These are phyloP conservation scores for Propithecus perrieri DNA, from an alignment of 2,797 vertebrate genomes.

Conservation along the genomic window DNA sequence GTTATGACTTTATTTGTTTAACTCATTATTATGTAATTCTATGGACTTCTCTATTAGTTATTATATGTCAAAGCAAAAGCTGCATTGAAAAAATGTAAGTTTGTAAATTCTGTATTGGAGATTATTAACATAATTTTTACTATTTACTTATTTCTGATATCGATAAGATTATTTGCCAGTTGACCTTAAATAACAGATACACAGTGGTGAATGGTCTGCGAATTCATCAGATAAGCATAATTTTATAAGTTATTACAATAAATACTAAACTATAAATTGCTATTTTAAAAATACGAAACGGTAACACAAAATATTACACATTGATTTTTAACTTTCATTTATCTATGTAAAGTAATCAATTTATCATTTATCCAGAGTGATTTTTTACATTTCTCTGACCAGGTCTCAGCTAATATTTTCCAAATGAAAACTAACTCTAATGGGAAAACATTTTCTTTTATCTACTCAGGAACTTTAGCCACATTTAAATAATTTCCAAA, in stretches of 20 bases:
- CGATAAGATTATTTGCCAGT: not conserved
- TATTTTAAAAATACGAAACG: not conserved
- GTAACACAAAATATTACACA: not conserved
- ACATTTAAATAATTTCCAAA: constrained; percentile 1
- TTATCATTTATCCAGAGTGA: not conserved
- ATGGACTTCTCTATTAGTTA: not conserved
- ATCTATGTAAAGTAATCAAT: not conserved
- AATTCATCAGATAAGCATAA: not conserved
- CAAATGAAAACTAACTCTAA: constrained; percentile 1
- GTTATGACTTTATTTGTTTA: not conserved
- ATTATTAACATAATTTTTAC: not conserved
- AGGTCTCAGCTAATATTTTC: not conserved
- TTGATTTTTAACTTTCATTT: constrained; percentile 4
- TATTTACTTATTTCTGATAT: not conserved
- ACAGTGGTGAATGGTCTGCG: not conserved
- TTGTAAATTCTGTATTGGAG: not conserved
- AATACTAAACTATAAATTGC: not conserved
- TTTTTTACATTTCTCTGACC: not conserved
- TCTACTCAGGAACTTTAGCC: not conserved
- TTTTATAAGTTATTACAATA: not conserved
- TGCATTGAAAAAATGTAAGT: not conserved
- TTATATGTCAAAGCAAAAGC: not conserved
- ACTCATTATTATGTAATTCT: not conserved
- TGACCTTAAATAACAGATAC: not conserved
- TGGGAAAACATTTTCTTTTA: not conserved